phyloP scores from a whole-genome alignment of 53 echinoderm and acorn worm genomes.

The Paracentrotus lividus region DNA sequence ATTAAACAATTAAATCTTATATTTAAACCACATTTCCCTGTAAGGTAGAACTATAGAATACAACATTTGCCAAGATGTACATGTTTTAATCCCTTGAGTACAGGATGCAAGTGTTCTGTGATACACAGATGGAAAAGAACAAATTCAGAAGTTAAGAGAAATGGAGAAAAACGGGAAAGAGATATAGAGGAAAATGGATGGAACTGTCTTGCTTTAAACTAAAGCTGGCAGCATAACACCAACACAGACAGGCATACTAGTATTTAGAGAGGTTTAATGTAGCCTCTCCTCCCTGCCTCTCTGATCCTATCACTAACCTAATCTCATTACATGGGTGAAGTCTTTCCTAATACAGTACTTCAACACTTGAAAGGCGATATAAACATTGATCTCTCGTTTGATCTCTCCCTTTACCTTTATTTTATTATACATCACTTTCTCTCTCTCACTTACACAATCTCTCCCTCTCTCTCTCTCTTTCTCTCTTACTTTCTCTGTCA shows the following conservation, averaged over 20 bases:
- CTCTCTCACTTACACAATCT: neutral
- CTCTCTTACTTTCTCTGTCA: too few relatives aligned
- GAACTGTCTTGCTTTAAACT: neutral
- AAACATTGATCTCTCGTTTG: constrained; percentile 34
- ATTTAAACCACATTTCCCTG: too few relatives aligned
- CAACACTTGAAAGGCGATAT: constrained; percentile 14
- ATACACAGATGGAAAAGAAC: too few relatives aligned
- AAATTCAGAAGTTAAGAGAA: too few relatives aligned
- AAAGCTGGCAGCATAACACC: constrained; percentile 37
- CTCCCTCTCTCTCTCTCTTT: neutral
- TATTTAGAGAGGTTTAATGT: too few relatives aligned
- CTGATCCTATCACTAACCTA: too few relatives aligned
- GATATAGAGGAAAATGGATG: neutral
- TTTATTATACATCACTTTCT: neutral
- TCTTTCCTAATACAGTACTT: neutral
- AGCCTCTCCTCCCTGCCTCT: too few relatives aligned
- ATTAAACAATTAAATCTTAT: too few relatives aligned
- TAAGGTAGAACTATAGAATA: too few relatives aligned
- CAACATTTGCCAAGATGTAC: too few relatives aligned
- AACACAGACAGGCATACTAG: neutral
- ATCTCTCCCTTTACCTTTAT: neutral
- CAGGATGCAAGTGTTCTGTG: too few relatives aligned
- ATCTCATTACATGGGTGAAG: constrained; percentile 34
- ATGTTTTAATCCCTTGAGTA: too few relatives aligned
- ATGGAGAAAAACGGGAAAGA: neutral